Evolutionary conservation across 2,888 invertebrate genomes (phyloP), one percentile per base, ranked within the genome.

Genomic region (Chrysodeixis includens): DNA sequence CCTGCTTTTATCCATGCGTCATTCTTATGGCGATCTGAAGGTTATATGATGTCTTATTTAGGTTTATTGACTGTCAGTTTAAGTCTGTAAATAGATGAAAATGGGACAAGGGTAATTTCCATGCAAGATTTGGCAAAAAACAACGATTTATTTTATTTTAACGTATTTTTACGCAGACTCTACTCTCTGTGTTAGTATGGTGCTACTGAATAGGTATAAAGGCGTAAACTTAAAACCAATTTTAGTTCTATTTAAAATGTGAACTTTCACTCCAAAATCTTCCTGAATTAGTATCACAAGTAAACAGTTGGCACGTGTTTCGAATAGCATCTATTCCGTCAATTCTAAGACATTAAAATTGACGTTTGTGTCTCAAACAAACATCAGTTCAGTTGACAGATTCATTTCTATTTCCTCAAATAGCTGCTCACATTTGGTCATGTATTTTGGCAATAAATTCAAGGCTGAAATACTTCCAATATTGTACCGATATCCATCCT

Each of bases 41-140:
- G 85, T 82, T 82, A 70, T 69, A 65, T 51, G 65, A 69, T 75
- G 77, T 74, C 65, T 81, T 70, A 79, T 81, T 81, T 81, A 82
- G 80, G 80, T 85, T 85, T 87, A 83, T 84, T 80, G 80, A 54
- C 67, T 74, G 76, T 74, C 70, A 75, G 82, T 76, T 73, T 59
- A 74, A 63, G 70, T 70, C 65, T 54, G 60, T 30, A 74, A 60
- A 71, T 72, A 74, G 69, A 55, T 52, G 67, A 71, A 79, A 73
- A 53, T 74, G 52, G 77, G 52, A 63, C 80, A 72, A 71, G 75
- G 58, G 60, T 65, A 14, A n/a, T 4, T 4, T 26, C 6, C 26
- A 26, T 26, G 3, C 2, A 26, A 26, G n/a, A n/a, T n/a, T n/a
- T n/a, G n/a, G n/a, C n/a, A n/a, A n/a, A n/a, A n/a, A n/a, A n/a